A percentile compares a stretch with the other conserved stretches of the same genome.
Evolutionary conservation across 2,113 vertebrate genomes (phyloP).

Genomic region (Amphiprion ocellaris): DNA sequence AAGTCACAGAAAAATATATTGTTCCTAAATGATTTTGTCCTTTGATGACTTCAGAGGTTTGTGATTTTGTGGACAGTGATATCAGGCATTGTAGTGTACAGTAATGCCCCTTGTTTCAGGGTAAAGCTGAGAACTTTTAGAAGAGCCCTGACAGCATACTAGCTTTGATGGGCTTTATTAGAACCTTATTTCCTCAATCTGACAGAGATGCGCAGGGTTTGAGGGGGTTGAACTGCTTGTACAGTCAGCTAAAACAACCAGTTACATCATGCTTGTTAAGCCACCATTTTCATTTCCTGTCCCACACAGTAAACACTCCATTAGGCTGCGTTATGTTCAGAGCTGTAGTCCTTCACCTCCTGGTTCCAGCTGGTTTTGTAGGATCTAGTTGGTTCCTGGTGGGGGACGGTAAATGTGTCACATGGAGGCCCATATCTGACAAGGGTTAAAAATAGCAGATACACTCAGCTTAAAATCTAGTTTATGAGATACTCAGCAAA

Average conservation of each 20-base stretch:
- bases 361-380: constrained; percentile 39
- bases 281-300: constrained; percentile 72
- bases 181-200: too few relatives aligned
- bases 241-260: constrained; percentile 54
- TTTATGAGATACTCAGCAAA: background rate
- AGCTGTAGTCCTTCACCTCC: constrained; percentile 43
- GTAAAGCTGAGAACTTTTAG: too few relatives aligned
- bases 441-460: background rate
- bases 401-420: background rate
- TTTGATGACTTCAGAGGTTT: too few relatives aligned
- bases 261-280: constrained; percentile 65
- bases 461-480: background rate
- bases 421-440: background rate
- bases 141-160: too few relatives aligned
- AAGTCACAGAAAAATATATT: too few relatives aligned
- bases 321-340: constrained; percentile 60
- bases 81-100: too few relatives aligned
- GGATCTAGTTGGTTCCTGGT: constrained; percentile 5
- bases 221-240: background rate
- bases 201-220: too few relatives aligned
- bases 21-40: too few relatives aligned
- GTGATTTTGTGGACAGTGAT: too few relatives aligned
- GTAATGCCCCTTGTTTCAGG: too few relatives aligned
- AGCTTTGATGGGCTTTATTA: too few relatives aligned
- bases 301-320: constrained; percentile 71